Percentiles rank a stretch among this genome's conserved stretches.
Conservation (phyloP, 2,113 vertebrate species). For the Smithornis capensis region DNA sequence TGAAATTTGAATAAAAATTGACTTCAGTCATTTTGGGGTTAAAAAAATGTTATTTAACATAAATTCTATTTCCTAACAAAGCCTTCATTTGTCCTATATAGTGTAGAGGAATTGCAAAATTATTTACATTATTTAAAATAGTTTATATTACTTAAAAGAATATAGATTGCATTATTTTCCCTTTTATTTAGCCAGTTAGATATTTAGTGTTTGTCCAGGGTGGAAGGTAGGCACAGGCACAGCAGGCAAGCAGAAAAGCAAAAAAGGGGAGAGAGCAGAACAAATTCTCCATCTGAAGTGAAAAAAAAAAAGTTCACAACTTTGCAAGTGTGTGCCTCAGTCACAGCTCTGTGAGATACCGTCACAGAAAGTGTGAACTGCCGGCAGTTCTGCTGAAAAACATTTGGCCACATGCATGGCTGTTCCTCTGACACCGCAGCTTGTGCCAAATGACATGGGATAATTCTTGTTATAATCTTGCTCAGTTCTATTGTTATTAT, state of each 20-base stretch:
- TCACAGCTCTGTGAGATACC: not conserved
- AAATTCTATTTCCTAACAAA: not conserved
- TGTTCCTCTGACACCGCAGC: not conserved
- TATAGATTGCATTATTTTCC: not conserved
- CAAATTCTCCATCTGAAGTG: not conserved
- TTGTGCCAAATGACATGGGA: not conserved
- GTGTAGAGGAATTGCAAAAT: not conserved
- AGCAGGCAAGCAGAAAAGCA: not conserved
- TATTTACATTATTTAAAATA: not conserved
- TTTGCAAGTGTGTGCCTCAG: rapidly evolving
- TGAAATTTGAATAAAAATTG: not conserved
- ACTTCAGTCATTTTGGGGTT: not conserved
- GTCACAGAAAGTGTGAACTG: not conserved
- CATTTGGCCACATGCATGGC: not conserved
- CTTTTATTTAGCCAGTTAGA: not conserved
- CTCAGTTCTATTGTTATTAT: not conserved
- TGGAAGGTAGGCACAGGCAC: not conserved
- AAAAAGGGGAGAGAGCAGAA: not conserved
- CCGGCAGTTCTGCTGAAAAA: not conserved
- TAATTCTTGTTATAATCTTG: not conserved
- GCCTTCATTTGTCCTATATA: not conserved
- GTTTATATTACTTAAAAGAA: not conserved
- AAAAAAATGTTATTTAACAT: not conserved
- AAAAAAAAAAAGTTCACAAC: not conserved
- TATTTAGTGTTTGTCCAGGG: not conserved